Evolutionary conservation across 2,113 vertebrate species (phyloP).

Genomic region (Anguilla rostrata): DNA sequence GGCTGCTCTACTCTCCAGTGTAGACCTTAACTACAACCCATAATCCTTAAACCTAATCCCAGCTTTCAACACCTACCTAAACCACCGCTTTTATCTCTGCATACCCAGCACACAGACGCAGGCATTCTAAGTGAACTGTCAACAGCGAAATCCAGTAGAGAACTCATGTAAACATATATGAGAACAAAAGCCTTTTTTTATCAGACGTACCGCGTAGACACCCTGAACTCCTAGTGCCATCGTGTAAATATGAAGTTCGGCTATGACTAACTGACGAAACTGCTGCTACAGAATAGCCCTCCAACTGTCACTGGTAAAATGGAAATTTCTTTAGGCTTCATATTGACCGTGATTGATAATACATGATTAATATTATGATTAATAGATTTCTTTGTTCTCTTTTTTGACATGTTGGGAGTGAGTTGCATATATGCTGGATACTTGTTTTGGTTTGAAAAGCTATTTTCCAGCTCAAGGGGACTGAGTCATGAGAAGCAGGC

Average conservation of each 20-base stretch:
- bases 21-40: not conserved
- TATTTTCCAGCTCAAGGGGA: not conserved
- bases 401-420: too few relatives aligned
- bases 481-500: not conserved
- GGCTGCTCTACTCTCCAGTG: not conserved
- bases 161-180: not conserved
- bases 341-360: not conserved
- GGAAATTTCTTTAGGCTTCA: not conserved
- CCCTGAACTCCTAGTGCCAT: not conserved
- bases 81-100: not conserved
- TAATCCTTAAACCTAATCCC: constrained; percentile 5
- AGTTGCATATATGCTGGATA: too few relatives aligned
- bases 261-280: not conserved
- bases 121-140: not conserved
- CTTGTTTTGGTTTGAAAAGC: not conserved
- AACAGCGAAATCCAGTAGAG: not conserved
- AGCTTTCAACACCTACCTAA: not conserved
- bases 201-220: not conserved
- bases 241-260: not conserved
- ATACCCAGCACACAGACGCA: not conserved
- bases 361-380: not conserved
- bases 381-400: not conserved
- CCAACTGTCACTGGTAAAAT: not conserved
- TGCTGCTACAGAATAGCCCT: not conserved
- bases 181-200: not conserved